Percentiles rank a stretch among this genome's conserved stretches.
Evolutionary conservation across 2,113 vertebrate species (phyloP).

Genomic region (Myocastor coypus): DNA sequence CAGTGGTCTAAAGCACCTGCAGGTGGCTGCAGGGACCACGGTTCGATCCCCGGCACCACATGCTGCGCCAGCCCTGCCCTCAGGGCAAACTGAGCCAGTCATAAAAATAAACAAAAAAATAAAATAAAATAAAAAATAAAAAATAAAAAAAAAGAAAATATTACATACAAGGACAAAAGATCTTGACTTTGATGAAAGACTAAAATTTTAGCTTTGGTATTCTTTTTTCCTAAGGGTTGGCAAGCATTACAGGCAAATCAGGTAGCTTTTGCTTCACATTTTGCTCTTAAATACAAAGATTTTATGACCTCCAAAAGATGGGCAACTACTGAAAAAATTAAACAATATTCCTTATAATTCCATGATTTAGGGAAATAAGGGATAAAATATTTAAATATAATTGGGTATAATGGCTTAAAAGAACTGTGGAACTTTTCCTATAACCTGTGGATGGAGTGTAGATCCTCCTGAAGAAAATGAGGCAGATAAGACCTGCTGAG

Average conservation of each 20-base stretch:
- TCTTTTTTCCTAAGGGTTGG: slow-evolving; percentile 39
- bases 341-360: slow-evolving; percentile 63
- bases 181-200: slow-evolving; percentile 29
- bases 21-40: no score
- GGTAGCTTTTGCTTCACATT: not conserved
- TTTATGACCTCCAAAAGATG: slow-evolving; percentile 51
- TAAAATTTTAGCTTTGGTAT: slow-evolving; percentile 53
- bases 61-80: no score
- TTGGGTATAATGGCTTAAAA: slow-evolving; percentile 75
- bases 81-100: no score
- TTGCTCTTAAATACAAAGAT: slow-evolving; percentile 44
- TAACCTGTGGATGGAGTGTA: slow-evolving; percentile 90
- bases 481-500: slow-evolving; percentile 88
- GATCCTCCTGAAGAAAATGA: slow-evolving; percentile 88
- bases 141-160: no score
- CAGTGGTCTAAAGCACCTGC: no score
- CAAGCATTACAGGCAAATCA: slow-evolving; percentile 40
- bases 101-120: no score
- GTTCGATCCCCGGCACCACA: no score
- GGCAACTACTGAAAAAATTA: slow-evolving; percentile 58
- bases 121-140: no score
- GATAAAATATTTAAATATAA: slow-evolving; percentile 72
- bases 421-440: slow-evolving; percentile 85
- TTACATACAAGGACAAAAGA: slow-evolving; percentile 23
- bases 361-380: slow-evolving; percentile 66